phyloP scores from a whole-genome alignment of 1,140 invertebrate genomes.

The Pectinophora gossypiella region DNA sequence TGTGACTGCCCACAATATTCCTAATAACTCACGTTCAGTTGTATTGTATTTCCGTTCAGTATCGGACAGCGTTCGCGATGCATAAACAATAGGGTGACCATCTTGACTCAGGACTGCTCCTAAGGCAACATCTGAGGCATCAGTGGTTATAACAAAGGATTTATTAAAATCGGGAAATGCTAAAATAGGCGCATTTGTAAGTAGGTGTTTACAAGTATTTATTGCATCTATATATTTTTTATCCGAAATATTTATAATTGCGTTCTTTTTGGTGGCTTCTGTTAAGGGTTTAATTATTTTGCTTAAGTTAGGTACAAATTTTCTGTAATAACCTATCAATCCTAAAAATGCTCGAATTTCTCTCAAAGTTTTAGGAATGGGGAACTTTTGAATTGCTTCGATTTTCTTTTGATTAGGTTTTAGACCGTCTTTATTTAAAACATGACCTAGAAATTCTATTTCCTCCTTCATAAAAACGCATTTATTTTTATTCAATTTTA shows the following conservation, averaged over 20 bases:
- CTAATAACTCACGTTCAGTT: conserved; percentile 71
- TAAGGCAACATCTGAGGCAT: conserved; percentile 27
- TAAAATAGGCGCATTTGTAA: conserved; percentile 21
- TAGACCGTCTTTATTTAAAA: conserved; percentile 47
- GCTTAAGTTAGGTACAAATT: no score
- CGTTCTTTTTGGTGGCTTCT: conserved; percentile 41
- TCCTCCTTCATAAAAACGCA: conserved; percentile 47
- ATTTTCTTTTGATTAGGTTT: conserved; percentile 57
- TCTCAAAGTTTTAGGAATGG: conserved; percentile 41
- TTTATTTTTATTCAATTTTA: conserved; percentile 44
- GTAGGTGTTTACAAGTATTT: conserved; percentile 21
- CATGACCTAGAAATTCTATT: conserved; percentile 57
- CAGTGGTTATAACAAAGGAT: conserved; percentile 37
- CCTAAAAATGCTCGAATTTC: conserved; percentile 63
- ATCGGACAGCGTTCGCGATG: conserved; percentile 9
- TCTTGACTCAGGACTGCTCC: conserved; percentile 41
- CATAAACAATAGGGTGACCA: conserved; percentile 39
- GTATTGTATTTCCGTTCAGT: conserved; percentile 54
- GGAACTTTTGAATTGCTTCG: conserved; percentile 38
- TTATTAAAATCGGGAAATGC: conserved; percentile 30
- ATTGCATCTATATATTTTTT: conserved; percentile 28
- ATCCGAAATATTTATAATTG: conserved; percentile 23
- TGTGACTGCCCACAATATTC: conserved; percentile 66
- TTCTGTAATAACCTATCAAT: conserved; percentile 42
- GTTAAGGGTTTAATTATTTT: conserved; percentile 38